Evolutionary conservation across 2,888 invertebrate species (phyloP).

Genomic region (Oscheius sp.): DNA sequence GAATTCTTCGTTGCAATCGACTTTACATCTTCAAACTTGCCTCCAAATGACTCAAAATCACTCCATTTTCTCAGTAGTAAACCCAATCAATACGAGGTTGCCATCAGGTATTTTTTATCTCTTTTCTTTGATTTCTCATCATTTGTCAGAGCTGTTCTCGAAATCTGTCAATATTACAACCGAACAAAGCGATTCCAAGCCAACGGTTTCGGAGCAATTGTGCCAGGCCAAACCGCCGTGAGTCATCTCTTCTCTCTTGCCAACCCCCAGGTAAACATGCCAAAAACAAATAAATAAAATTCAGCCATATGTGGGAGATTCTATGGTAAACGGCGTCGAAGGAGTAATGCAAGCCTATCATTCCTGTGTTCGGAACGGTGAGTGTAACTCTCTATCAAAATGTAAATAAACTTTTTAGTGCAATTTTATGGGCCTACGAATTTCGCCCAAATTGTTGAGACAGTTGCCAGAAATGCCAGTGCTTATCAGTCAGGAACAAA

Average conservation of each 20-base stretch:
- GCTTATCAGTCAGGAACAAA: background rate
- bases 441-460: conserved; percentile 76
- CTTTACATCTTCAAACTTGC: conserved; percentile 74
- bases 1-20: conserved; percentile 74
- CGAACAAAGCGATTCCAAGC: conserved; percentile 74
- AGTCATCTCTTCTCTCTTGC: conserved; percentile 74
- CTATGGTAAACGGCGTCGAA: conserved; percentile 73
- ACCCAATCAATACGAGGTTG: conserved; percentile 74
- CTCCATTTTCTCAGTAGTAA: conserved; percentile 71
- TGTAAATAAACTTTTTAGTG: too few species aligned
- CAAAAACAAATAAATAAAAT: background rate
- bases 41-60: conserved; percentile 69
- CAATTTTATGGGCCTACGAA: conserved; percentile 76
- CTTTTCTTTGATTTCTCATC: background rate
- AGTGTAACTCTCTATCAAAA: too few species aligned
- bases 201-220: conserved; percentile 75
- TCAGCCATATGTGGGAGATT: conserved; percentile 62
- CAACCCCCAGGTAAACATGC: conserved; percentile 4
- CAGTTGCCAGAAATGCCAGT: conserved; percentile 70
- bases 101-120: conserved; percentile 52
- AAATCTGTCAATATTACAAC: conserved; percentile 65
- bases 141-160: conserved; percentile 47
- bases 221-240: conserved; percentile 73
- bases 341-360: conserved; percentile 75
- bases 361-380: conserved; percentile 1